Evolutionary conservation across 2,888 invertebrate species (phyloP), one percentile per base, ranked within the genome.

Genomic region (Oeneis ivallda): DNA sequence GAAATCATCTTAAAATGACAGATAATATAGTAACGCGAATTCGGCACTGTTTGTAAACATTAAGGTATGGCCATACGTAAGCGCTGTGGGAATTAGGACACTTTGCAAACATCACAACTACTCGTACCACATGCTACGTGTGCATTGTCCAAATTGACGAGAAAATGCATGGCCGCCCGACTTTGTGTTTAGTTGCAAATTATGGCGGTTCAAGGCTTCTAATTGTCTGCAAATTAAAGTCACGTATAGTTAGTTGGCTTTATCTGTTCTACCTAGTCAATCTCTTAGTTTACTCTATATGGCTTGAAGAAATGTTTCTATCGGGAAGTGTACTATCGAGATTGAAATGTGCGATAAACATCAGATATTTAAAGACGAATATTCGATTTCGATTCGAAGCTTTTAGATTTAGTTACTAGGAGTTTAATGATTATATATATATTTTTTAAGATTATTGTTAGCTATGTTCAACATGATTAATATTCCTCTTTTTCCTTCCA

Each of bases 31-130:
- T 32, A 1, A 15, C 9, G n/a, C 54, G 32, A 34, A 50, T 60
- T 61, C 56, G 49, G 39, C 26, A 15, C 49, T 63, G 41, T 61
- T 56, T 47, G 53, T 60, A 62, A 65, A 68, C 53, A 56, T 47
- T 43, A 65, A 69, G 5, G 26, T 5, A 53, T 59, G 60, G 57
- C n/a, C n/a, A 65, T 43, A 49, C 54, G 47, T 47, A 58, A 49
- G 54, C 62, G 58, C 54, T 61, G 67, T 72, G 71, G 65, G 70
- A 72, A 72, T 66, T 68, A 56, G 71, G 69, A 63, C 71, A 59
- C 64, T 57, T 34, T 15, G 52, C 17, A 47, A 62, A 59, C 37
- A 39, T 64, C 67, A 63, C 57, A 41, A 56, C 37, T 45, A 37
- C 37, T 9, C 9, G 37, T 58, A 19, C 56, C 41, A 41, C 19